Evolutionary conservation across 2,888 invertebrate species (phyloP).

Genomic region (Drosophila recens): DNA sequence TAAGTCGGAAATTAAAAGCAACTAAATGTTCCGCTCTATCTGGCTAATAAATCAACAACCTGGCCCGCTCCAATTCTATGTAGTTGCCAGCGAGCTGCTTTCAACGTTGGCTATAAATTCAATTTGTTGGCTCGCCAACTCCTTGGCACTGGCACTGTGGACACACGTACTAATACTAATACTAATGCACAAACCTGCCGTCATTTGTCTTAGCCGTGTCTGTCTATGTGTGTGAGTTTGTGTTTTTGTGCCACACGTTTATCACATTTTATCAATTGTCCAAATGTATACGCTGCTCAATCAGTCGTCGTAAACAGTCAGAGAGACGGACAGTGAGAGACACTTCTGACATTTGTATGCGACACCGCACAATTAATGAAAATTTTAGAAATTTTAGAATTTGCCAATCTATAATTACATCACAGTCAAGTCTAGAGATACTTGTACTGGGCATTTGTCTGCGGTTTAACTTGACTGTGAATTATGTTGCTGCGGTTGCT

Average conservation of each 20-base stretch:
- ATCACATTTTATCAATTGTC: conserved; percentile 81
- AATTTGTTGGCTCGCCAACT: conserved; percentile 66
- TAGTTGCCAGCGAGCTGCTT: conserved; percentile 37
- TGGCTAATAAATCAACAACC: conserved; percentile 74
- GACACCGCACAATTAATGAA: conserved; percentile 78
- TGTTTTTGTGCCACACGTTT: conserved; percentile 48
- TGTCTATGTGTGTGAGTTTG: conserved; percentile 4
- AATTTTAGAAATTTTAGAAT: conserved; percentile 80
- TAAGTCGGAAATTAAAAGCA: conserved; percentile 76
- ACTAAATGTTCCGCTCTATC: conserved; percentile 67
- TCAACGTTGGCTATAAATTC: conserved; percentile 72
- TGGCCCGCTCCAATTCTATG: conserved; percentile 21
- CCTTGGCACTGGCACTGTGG: conserved; percentile 34
- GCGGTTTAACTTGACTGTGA: conserved; percentile 59
- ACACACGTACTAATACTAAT: conserved; percentile 53
- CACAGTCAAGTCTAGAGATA: conserved; percentile 25
- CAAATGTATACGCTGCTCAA: conserved; percentile 73
- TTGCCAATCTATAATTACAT: conserved; percentile 83
- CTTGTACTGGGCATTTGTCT: conserved; percentile 10
- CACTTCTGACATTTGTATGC: conserved; percentile 52
- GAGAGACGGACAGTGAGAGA: conserved; percentile 14
- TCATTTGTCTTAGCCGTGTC: conserved; percentile 69
- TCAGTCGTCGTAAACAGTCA: conserved; percentile 53
- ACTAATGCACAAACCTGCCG: conserved; percentile 64
- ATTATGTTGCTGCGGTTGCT: conserved; percentile 78